Base-by-base conservation (phyloP, 2,113 vertebrate species). In the Galbula dea region DNA sequence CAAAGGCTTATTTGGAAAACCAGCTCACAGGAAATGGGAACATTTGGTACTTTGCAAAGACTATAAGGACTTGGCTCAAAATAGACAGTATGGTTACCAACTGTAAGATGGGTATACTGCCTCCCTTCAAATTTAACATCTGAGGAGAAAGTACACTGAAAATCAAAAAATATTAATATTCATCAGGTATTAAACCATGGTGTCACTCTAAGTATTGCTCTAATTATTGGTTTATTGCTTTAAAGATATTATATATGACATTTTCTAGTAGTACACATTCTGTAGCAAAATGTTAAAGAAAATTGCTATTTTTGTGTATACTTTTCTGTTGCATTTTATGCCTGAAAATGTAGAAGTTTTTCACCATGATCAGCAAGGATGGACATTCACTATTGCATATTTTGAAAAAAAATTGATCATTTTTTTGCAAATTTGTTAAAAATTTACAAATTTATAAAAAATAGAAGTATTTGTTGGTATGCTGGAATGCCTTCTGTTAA, bases 1-100 rank as follows among this genome's bases (percentile, higher is more conserved):
- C 91, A 95, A 94, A 94, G 90, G 93, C 95, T 97, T 94, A 93
- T 80, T 78, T 95, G 82, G 92, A 97, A 97, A 93, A 78, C 21
- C 71, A 90, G 81, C 80, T 73, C 77, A 90, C 12, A 73, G 82
- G 83, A 86, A 92, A 93, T 20, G 68, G 36, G 69, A 92, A 83
- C 92, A 88, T 86, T 90, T 87, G 87, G 81, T 93, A 72, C 78
- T 91, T 88, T 83, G 89, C 71, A 91, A 83, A 89, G 86, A 59
- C 65, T 0, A 1, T 78, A 91, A 93, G 63, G 67, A 81, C 32
- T 79, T 78, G 36, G 61, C 39, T 80, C 41, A 93, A 77, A 86
- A 88, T 91, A 94, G 63, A 86, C 95, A 88, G 51, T 22, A 48
- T 34, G 63, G 61, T 58, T 86, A 85, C 49, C 65, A 91, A 77